A percentile compares a stretch with the other conserved stretches of the same genome.
Conservation (phyloP, 30 jellyfish, hydroid and myxozoan species). For the Turritopsis dohrnii region DNA sequence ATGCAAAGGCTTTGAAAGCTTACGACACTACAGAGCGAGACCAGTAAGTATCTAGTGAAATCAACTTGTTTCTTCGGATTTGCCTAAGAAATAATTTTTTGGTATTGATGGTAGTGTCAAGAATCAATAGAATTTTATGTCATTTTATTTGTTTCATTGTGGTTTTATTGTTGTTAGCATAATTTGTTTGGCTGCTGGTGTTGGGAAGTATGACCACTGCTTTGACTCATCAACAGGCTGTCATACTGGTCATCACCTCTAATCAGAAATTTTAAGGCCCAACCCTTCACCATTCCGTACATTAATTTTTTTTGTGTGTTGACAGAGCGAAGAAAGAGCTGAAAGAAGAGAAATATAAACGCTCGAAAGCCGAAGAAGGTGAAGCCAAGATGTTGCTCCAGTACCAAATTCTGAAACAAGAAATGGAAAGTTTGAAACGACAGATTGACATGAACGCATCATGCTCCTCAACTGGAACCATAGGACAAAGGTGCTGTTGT, state of each 20-base stretch:
- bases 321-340: constrained; percentile 66
- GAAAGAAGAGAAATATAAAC: constrained; percentile 61
- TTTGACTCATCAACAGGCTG: too few relatives aligned
- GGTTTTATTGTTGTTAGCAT: too few relatives aligned
- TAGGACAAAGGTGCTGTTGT: background rate
- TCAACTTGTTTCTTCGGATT: too few relatives aligned
- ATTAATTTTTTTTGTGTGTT: background rate
- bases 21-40: constrained; percentile 78
- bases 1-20: constrained; percentile 72
- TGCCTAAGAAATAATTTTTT: too few relatives aligned
- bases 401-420: constrained; percentile 64
- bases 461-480: background rate
- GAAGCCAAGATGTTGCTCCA: constrained; percentile 67
- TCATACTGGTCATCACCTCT: too few relatives aligned
- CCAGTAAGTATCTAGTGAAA: constrained; percentile 35
- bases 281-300: background rate
- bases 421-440: constrained; percentile 44
- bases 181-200: too few relatives aligned
- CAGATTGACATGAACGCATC: constrained; percentile 16
- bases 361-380: constrained; percentile 78
- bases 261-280: too few relatives aligned
- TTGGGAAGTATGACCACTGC: too few relatives aligned
- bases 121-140: too few relatives aligned
- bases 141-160: too few relatives aligned
- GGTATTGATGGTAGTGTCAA: too few relatives aligned